These are phyloP conservation scores for Malurus elegans DNA, from an alignment of 2,113 vertebrate genomes.

Conservation along the genomic window DNA sequence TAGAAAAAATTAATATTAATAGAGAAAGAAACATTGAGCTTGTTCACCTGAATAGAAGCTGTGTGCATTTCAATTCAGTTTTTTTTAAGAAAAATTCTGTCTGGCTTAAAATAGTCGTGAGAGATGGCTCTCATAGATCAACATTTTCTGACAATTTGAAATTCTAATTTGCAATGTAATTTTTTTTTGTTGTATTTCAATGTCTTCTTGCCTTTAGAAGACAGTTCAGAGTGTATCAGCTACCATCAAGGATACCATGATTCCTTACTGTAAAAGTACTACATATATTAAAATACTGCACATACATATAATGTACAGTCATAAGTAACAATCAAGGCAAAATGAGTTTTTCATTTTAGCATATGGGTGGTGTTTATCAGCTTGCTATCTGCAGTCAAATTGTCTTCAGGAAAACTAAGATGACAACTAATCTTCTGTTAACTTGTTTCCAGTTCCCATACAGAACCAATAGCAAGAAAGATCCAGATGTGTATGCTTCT, in stretches of 20 bases:
- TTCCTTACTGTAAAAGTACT: conserved; percentile 66
- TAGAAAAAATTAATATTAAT: no score
- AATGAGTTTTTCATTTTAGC: conserved; percentile 57
- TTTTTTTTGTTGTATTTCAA: conserved; percentile 55
- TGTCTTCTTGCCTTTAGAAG: conserved; percentile 63
- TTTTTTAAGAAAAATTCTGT: neutral
- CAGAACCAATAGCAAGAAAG: conserved; percentile 22
- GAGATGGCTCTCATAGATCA: conserved; percentile 12
- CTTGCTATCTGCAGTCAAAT: conserved; percentile 57
- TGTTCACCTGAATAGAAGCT: conserved; percentile 10
- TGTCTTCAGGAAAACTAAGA: conserved; percentile 50
- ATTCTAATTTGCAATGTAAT: conserved; percentile 52
- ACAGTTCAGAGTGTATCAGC: conserved; percentile 59
- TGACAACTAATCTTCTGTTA: conserved; percentile 56
- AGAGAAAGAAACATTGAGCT: neutral
- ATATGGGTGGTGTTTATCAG: conserved; percentile 65
- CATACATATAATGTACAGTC: conserved; percentile 28
- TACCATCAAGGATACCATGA: conserved; percentile 49
- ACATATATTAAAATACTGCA: neutral
- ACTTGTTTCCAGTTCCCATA: conserved; percentile 32
- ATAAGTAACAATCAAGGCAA: conserved; percentile 59
- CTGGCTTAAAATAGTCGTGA: conserved; percentile 35
- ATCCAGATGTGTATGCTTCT: neutral
- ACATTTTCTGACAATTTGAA: neutral
- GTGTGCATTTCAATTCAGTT: neutral